Evolutionary conservation across 2,797 vertebrate species (phyloP).

Genomic region (Allobates femoralis): DNA sequence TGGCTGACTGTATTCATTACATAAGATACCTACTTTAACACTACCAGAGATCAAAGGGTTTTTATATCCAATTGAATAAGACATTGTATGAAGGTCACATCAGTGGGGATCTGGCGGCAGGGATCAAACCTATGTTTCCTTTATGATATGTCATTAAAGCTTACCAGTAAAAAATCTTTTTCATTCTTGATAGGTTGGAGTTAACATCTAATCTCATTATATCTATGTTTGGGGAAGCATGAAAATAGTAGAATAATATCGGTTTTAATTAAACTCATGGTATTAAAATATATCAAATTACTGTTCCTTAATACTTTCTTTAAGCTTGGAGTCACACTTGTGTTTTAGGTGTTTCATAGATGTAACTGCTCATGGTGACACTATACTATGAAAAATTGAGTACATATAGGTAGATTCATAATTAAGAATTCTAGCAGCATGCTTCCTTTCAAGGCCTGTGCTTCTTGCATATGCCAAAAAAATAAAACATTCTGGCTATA

Average conservation of each 20-base stretch:
- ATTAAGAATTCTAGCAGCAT: too few relatives aligned
- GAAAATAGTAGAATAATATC: not conserved
- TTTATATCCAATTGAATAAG: not conserved
- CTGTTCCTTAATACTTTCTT: not conserved
- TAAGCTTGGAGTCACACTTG: not conserved
- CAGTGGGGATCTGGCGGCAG: not conserved
- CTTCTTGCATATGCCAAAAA: too few relatives aligned
- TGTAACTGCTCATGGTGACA: too few relatives aligned
- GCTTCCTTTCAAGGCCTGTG: too few relatives aligned
- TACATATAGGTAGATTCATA: too few relatives aligned
- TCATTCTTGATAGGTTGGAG: not conserved
- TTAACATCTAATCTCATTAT: not conserved
- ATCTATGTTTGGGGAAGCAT: not conserved
- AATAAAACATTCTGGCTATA: too few relatives aligned
- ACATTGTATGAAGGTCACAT: conserved; percentile 4
- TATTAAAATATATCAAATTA: not conserved
- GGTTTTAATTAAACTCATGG: not conserved
- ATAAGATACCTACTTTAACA: too few relatives aligned
- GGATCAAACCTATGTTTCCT: not conserved
- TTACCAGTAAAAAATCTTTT: not conserved
- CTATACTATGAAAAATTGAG: too few relatives aligned
- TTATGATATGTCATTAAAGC: not conserved
- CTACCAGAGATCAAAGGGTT: not conserved
- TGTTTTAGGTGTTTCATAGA: too few relatives aligned
- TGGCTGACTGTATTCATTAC: too few relatives aligned